Conservation (phyloP, 2,797 vertebrate genomes). For the Chiroxiphia lanceolata region DNA sequence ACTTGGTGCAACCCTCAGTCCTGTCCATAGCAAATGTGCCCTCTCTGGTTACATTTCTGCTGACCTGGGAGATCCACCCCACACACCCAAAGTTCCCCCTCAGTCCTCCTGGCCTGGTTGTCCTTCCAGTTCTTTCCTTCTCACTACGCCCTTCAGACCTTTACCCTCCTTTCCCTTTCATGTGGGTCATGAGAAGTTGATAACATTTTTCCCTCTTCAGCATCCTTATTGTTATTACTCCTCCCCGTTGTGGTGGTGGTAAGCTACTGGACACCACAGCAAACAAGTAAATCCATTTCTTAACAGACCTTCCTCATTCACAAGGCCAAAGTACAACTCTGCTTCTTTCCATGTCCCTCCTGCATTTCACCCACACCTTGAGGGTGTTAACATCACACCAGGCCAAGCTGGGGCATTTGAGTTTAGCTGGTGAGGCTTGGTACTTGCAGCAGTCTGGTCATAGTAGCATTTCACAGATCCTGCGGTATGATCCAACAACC, state of each 20-base stretch:
- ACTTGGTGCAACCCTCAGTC: not conserved
- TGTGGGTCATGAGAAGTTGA: not conserved
- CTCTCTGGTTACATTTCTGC: not conserved
- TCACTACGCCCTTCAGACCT: not conserved
- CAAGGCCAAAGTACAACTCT: not conserved
- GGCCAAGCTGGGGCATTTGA: not conserved
- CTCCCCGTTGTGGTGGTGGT: not conserved
- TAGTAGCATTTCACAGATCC: fast-evolving
- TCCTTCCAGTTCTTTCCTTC: not conserved
- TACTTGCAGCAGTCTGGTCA: not conserved
- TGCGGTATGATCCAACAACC: not conserved
- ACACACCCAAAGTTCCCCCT: not conserved
- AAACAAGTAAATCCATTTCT: not conserved
- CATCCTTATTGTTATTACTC: not conserved
- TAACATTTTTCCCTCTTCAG: not conserved
- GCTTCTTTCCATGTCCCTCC: not conserved
- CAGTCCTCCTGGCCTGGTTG: not conserved
- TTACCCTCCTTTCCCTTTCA: not conserved
- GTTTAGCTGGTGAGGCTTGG: not conserved
- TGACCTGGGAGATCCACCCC: not conserved
- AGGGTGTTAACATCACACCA: not conserved
- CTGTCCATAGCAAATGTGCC: not conserved
- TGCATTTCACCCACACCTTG: not conserved
- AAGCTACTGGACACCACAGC: not conserved
- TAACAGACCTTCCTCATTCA: not conserved